These are phyloP conservation scores for Drosophila grimshawi DNA, from an alignment of 1,140 invertebrate species.

Conservation along the genomic window DNA sequence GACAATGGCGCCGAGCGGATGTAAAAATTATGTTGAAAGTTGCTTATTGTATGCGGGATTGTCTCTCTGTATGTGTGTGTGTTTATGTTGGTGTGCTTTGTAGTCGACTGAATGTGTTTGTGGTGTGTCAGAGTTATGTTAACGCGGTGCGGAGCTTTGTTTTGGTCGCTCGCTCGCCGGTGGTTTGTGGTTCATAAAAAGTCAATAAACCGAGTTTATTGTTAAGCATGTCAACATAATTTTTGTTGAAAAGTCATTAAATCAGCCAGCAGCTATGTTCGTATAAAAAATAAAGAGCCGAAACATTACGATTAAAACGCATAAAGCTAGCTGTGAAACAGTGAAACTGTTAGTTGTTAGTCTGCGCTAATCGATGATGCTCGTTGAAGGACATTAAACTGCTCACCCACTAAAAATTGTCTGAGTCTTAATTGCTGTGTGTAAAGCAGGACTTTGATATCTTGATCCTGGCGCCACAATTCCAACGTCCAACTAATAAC, in stretches of 20 bases:
- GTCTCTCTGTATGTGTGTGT: constrained; percentile 3
- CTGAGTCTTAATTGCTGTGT: background rate
- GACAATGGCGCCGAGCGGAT: constrained; percentile 76
- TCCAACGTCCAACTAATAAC: too few species aligned
- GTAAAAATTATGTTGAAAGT: constrained; percentile 80
- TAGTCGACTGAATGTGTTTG: constrained; percentile 20
- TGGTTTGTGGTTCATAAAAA: constrained; percentile 78
- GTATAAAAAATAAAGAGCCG: constrained; percentile 5
- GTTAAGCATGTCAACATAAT: constrained; percentile 70
- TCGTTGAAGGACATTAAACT: background rate
- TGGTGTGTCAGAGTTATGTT: constrained; percentile 50
- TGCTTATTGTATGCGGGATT: constrained; percentile 10
- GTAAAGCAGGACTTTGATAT: background rate
- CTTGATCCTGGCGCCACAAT: background rate
- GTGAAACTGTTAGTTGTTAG: background rate
- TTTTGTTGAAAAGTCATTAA: constrained; percentile 77
- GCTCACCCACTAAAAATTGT: background rate
- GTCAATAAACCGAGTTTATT: constrained; percentile 77
- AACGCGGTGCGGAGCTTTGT: constrained; percentile 54
- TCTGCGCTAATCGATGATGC: background rate
- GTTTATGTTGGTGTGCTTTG: constrained; percentile 25
- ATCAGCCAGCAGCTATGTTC: constrained; percentile 43
- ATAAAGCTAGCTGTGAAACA: background rate
- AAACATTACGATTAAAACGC: constrained; percentile 19
- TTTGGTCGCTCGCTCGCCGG: constrained; percentile 35